Conservation (phyloP, 2,888 invertebrate genomes). For the Microctonus hyperodae region DNA sequence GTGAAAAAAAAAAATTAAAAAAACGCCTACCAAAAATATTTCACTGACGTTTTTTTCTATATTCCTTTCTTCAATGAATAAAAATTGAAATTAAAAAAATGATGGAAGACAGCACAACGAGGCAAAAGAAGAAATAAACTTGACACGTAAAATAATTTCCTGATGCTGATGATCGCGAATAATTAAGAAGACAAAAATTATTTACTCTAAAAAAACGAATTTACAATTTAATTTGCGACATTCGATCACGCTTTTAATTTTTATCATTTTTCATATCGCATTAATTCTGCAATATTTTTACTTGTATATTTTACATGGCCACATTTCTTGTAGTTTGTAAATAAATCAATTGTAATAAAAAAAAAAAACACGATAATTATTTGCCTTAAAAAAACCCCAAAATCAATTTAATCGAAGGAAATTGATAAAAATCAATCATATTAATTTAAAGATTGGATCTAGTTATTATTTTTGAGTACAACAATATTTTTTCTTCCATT, state of each 20-base stretch:
- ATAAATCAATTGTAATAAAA: conserved; percentile 35
- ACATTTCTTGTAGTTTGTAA: conserved; percentile 32
- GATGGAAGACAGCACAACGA: conserved; percentile 19
- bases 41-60: neutral
- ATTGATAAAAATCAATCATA: neutral
- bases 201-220: neutral
- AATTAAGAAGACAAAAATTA: neutral
- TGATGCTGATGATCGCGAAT: neutral
- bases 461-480: neutral
- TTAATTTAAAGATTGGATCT: neutral
- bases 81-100: conserved; percentile 11
- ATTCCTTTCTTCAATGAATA: too few species aligned
- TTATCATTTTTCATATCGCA: neutral
- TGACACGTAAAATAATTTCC: neutral
- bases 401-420: neutral
- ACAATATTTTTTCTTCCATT: conserved; percentile 11
- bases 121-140: neutral
- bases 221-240: neutral
- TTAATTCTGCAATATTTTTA: neutral
- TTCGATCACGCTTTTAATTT: neutral
- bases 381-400: neutral
- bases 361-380: neutral
- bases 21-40: neutral
- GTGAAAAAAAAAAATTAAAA: conserved; percentile 37
- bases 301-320: conserved; percentile 3